Conservation (phyloP, 2,797 vertebrate genomes). For the Manis javanica region DNA sequence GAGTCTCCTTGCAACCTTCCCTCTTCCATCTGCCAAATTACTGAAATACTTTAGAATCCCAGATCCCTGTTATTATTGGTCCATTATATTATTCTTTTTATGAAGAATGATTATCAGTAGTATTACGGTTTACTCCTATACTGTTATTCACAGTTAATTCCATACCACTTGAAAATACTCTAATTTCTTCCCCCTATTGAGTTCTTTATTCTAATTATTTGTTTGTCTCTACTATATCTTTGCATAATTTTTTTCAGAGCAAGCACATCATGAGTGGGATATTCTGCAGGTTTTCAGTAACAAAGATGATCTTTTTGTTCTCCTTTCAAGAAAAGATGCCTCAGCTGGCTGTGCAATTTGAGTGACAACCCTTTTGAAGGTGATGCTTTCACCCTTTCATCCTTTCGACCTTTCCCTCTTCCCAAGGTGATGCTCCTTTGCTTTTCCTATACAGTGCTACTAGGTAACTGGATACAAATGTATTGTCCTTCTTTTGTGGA, state of each 20-base stretch:
- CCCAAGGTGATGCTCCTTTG: not conserved
- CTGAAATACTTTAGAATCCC: no score
- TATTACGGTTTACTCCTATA: not conserved
- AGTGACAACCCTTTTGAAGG: not conserved
- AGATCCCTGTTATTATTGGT: no score
- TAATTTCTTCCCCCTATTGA: not conserved
- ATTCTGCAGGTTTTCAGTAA: not conserved
- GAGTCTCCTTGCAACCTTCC: no score
- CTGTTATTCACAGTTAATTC: not conserved
- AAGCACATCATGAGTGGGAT: not conserved
- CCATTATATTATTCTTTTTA: not conserved
- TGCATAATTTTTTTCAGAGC: not conserved
- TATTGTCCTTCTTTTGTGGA: not conserved
- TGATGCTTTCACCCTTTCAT: no score
- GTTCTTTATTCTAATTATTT: constrained; percentile 14
- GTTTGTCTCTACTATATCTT: not conserved
- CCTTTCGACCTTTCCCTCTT: no score
- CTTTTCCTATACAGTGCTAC: not conserved
- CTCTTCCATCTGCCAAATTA: no score
- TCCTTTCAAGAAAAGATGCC: constrained; percentile 13
- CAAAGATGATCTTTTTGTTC: not conserved
- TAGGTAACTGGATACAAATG: no score
- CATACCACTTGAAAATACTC: not conserved
- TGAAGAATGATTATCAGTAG: not conserved
- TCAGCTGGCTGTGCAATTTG: not conserved